A percentile compares a stretch with the other conserved stretches of the same genome.
phyloP scores from a whole-genome alignment of 2,888 invertebrate genomes.

The Slavum lentiscoides region DNA sequence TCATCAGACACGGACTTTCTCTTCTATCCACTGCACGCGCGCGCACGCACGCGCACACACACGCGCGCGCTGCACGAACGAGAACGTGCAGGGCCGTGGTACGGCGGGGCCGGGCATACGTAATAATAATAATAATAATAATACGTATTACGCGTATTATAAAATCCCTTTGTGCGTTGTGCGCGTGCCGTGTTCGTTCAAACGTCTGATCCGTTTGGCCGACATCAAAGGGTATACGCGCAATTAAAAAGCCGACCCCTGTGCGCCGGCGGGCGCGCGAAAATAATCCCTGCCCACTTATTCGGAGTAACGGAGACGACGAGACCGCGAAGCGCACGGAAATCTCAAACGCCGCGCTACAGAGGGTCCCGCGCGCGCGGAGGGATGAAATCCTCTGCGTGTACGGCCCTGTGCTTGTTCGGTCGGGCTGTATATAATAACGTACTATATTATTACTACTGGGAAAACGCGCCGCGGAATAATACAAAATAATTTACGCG shows the following conservation, averaged over 20 bases:
- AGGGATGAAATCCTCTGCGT: no score
- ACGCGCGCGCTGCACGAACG: no score
- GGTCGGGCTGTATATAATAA: background rate
- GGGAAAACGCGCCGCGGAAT: no score
- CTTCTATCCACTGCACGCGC: no score
- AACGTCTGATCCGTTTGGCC: constrained; percentile 35
- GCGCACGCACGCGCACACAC: no score
- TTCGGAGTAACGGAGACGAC: background rate
- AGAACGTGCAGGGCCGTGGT: no score
- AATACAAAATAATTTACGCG: no score
- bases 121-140: no score
- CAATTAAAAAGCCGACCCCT: constrained; percentile 47
- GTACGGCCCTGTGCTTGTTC: background rate
- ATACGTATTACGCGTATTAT: no score
- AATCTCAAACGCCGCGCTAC: constrained; percentile 6
- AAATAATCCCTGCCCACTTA: constrained; percentile 38
- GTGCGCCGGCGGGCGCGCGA: constrained; percentile 21
- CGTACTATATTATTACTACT: no score
- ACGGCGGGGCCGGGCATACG: no score
- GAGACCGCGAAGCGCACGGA: background rate
- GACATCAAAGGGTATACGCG: constrained; percentile 35
- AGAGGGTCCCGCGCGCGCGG: background rate
- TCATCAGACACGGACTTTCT: no score
- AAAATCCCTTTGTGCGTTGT: constrained; percentile 13
- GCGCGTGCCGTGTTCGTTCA: background rate